These are phyloP conservation scores for Neria commutata DNA, from an alignment of 2,888 invertebrate species.

Conservation along the genomic window DNA sequence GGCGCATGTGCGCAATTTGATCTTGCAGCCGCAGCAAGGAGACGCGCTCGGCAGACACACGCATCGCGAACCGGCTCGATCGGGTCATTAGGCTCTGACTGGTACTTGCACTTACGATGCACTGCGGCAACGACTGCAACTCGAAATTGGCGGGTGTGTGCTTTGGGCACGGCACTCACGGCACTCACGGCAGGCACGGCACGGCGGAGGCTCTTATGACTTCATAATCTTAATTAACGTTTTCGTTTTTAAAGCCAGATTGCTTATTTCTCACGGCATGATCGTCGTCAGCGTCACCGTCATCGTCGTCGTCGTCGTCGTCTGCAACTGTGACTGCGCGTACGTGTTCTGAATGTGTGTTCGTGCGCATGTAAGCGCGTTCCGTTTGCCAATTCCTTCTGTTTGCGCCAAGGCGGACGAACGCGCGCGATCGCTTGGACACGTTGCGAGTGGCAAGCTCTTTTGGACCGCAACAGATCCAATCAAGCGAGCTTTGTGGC, in stretches of 20 bases:
- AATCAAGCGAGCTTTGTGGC: too few species aligned
- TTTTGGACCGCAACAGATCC: not conserved
- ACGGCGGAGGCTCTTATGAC: conserved; percentile 54
- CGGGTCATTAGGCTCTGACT: conserved; percentile 8
- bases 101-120: not conserved
- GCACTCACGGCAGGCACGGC: not conserved
- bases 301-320: not conserved
- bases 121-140: not conserved
- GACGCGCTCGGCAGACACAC: not conserved
- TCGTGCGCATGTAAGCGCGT: not conserved
- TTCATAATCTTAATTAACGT: conserved; percentile 63
- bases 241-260: conserved; percentile 48
- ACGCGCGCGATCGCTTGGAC: too few species aligned
- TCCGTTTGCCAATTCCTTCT: not conserved
- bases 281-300: not conserved
- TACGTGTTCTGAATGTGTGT: not conserved
- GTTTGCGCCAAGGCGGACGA: not conserved
- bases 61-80: conserved; percentile 12
- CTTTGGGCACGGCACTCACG: not conserved
- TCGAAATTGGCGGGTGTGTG: not conserved
- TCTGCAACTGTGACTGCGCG: not conserved
- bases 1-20: conserved; percentile 5
- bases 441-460: too few species aligned
- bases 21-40: not conserved
- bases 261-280: conserved; percentile 37